A percentile compares a stretch with the other conserved stretches of the same genome.
Evolutionary conservation across 2,113 vertebrate species (phyloP).

Genomic region (Crotalus tigris): DNA sequence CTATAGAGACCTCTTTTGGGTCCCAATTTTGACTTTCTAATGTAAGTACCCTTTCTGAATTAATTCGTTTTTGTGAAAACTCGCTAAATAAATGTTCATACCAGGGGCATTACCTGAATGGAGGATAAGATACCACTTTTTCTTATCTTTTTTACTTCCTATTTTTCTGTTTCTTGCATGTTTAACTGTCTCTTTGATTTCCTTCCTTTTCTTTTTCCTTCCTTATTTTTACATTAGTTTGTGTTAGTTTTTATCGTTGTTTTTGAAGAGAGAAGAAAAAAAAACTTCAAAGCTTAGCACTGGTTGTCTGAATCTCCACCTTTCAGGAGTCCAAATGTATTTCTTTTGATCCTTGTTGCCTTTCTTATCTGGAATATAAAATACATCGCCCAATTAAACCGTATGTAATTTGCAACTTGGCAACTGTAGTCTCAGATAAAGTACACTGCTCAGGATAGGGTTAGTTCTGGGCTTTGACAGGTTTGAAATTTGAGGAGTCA

Average conservation of each 20-base stretch:
- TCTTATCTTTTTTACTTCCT: too few species aligned
- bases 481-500: background rate
- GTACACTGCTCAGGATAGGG: background rate
- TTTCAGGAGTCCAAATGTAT: background rate
- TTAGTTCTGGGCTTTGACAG: background rate
- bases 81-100: too few species aligned
- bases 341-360: background rate
- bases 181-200: too few species aligned
- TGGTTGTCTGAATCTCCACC: background rate
- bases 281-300: background rate
- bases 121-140: too few species aligned
- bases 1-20: too few species aligned
- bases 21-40: too few species aligned
- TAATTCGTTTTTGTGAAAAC: too few species aligned
- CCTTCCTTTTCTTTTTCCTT: too few species aligned
- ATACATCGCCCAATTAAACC: background rate
- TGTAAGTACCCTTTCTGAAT: too few species aligned
- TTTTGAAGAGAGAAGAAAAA: background rate
- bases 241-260: background rate
- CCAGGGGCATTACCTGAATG: too few species aligned
- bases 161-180: too few species aligned
- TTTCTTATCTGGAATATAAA: background rate
- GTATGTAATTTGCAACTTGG: background rate
- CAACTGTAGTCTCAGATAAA: background rate
- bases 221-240: background rate